Conservation (phyloP, 2,113 vertebrate species). For the Aegotheles bennettii region DNA sequence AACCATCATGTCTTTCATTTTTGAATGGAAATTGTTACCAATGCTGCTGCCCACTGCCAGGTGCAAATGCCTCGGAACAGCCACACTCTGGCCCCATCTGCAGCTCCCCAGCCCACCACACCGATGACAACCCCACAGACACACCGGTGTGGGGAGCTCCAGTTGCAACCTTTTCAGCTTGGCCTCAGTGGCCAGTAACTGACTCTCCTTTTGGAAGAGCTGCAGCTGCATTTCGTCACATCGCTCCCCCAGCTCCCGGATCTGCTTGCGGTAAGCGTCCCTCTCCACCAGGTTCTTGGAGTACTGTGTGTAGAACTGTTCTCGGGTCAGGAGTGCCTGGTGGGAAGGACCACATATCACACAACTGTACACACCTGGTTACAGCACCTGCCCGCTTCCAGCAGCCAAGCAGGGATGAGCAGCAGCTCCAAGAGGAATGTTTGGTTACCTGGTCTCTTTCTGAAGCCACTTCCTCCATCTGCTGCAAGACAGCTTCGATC, state of each 20-base stretch:
- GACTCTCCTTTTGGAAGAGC: constrained; percentile 81
- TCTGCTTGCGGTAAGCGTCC: constrained; percentile 82
- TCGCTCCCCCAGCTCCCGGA: constrained; percentile 81
- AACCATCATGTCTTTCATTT: background rate
- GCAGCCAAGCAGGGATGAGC: background rate
- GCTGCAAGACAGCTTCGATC: constrained; percentile 82
- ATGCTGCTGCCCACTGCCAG: background rate
- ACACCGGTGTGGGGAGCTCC: constrained; percentile 64
- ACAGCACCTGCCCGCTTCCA: background rate
- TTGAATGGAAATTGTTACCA: background rate
- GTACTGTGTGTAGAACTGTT: constrained; percentile 79
- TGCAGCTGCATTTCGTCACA: constrained; percentile 85
- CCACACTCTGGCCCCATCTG: background rate
- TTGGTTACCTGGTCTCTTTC: constrained; percentile 87
- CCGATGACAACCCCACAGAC: background rate
- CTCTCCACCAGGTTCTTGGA: constrained; percentile 82
- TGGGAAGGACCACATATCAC: background rate
- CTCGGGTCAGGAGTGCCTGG: constrained; percentile 78
- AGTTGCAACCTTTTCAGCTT: constrained; percentile 71
- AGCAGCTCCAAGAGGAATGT: background rate
- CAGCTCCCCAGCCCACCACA: background rate
- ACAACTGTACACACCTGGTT: background rate
- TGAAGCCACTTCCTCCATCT: constrained; percentile 86
- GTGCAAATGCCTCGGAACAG: background rate
- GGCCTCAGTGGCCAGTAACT: constrained; percentile 76